Conservation (phyloP, 1,140 invertebrate species). For the Caenorhabditis briggsae region DNA sequence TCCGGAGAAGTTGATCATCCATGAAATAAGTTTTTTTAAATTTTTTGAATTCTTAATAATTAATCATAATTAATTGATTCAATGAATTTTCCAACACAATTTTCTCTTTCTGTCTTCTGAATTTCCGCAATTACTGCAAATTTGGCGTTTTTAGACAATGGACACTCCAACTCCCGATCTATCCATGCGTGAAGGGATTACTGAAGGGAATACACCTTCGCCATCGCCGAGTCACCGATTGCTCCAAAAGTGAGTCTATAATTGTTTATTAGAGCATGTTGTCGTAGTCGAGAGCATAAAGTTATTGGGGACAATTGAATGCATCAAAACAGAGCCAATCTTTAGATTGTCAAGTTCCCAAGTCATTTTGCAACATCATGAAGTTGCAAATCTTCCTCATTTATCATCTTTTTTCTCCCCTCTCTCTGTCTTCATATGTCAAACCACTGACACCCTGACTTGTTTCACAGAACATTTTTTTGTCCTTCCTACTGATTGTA, state of each 20-base stretch:
- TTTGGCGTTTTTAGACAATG: neutral
- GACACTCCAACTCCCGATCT: conserved; percentile 9
- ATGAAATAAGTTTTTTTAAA: neutral
- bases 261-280: conserved; percentile 56
- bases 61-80: too few species aligned
- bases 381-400: neutral
- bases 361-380: neutral
- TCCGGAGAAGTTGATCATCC: neutral
- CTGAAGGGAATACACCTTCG: conserved; percentile 26
- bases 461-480: conserved; percentile 37
- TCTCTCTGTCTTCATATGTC: conserved; percentile 42
- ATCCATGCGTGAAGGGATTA: conserved; percentile 39
- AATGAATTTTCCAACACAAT: neutral
- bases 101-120: neutral
- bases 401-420: conserved; percentile 39
- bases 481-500: conserved; percentile 4
- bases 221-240: conserved; percentile 37
- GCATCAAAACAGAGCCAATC: neutral
- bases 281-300: neutral
- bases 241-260: conserved; percentile 50
- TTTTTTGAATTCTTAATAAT: too few species aligned
- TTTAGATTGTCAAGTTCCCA: neutral
- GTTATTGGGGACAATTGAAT: conserved; percentile 5
- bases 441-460: conserved; percentile 35
- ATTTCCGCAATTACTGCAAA: neutral